Conservation (phyloP, 2,888 invertebrate species). For the Drosophila mimetica region DNA sequence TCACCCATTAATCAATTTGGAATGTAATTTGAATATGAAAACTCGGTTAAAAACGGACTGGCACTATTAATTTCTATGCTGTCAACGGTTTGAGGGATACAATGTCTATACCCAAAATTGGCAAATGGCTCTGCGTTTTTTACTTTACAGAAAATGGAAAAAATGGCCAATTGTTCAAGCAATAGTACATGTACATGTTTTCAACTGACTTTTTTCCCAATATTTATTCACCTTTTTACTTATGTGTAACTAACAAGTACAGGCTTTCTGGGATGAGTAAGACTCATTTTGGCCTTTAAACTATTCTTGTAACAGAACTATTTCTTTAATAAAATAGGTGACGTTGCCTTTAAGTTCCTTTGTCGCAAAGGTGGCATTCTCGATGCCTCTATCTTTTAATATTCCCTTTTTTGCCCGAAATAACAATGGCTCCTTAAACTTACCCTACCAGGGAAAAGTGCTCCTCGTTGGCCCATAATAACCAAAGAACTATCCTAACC, state of each 20-base stretch:
- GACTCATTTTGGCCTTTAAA: neutral
- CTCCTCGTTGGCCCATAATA: slow-evolving; percentile 17
- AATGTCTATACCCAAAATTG: slow-evolving; percentile 9
- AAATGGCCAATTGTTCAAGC: too few relatives aligned
- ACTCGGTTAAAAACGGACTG: slow-evolving; percentile 9
- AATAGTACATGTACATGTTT: too few relatives aligned
- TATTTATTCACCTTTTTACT: too few relatives aligned
- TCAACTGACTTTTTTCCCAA: too few relatives aligned
- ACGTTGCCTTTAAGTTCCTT: neutral
- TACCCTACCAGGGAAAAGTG: neutral
- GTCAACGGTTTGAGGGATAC: slow-evolving; percentile 25
- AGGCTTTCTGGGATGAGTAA: too few relatives aligned
- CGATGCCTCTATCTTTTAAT: neutral
- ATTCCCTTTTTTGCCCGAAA: neutral
- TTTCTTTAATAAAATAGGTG: neutral
- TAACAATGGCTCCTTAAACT: slow-evolving; percentile 3
- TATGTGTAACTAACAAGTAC: too few relatives aligned
- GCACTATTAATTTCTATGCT: slow-evolving; percentile 29
- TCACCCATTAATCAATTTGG: slow-evolving; percentile 66
- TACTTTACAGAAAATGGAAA: neutral
- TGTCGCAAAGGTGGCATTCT: neutral
- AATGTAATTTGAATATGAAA: slow-evolving; percentile 57
- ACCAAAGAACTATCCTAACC: slow-evolving; percentile 28
- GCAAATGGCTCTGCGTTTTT: slow-evolving; percentile 9
- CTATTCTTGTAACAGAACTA: neutral